phyloP scores from a whole-genome alignment of 2,113 vertebrate species.

The Nesogale talazaci region DNA sequence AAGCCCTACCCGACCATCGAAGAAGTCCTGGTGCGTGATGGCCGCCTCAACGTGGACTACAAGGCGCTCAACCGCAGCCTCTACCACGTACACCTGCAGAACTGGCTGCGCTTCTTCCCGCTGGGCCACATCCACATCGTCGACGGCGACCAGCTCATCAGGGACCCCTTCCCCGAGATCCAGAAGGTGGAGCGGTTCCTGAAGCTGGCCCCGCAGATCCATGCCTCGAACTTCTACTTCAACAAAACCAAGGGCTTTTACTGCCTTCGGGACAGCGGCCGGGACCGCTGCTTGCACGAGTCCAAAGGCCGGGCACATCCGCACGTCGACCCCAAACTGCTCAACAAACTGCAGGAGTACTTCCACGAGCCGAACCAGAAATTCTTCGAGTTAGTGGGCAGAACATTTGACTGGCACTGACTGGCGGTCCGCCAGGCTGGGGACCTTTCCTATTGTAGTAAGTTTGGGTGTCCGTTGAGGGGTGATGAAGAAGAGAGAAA shows the following conservation, averaged over 20 bases:
- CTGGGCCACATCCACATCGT: constrained; percentile 92
- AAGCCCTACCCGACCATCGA: constrained; percentile 94
- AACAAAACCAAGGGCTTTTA: constrained; percentile 98
- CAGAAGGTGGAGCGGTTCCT: constrained; percentile 95
- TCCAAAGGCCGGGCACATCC: constrained; percentile 97
- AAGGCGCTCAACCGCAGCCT: constrained; percentile 98
- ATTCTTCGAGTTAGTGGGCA: constrained; percentile 95
- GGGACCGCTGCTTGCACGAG: constrained; percentile 95
- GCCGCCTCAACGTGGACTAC: constrained; percentile 94
- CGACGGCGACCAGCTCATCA: constrained; percentile 95
- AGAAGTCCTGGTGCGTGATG: constrained; percentile 91
- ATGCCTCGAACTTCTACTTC: constrained; percentile 97
- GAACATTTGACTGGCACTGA: constrained; percentile 96
- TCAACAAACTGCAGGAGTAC: constrained; percentile 93
- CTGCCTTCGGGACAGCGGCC: constrained; percentile 93
- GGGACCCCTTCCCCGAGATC: constrained; percentile 95
- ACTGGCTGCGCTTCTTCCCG: constrained; percentile 95
- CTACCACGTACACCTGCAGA: constrained; percentile 94
- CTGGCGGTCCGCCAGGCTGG: constrained; percentile 53
- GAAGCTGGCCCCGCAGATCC: constrained; percentile 93
- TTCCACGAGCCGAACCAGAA: constrained; percentile 96
- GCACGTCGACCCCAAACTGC: constrained; percentile 89
- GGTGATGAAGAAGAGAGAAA: background rate
- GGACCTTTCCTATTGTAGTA: constrained; percentile 53
- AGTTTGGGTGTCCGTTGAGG: constrained; percentile 77